Evolutionary conservation across 2,797 vertebrate species (phyloP).

Genomic region (Rhinatrema bivittatum): DNA sequence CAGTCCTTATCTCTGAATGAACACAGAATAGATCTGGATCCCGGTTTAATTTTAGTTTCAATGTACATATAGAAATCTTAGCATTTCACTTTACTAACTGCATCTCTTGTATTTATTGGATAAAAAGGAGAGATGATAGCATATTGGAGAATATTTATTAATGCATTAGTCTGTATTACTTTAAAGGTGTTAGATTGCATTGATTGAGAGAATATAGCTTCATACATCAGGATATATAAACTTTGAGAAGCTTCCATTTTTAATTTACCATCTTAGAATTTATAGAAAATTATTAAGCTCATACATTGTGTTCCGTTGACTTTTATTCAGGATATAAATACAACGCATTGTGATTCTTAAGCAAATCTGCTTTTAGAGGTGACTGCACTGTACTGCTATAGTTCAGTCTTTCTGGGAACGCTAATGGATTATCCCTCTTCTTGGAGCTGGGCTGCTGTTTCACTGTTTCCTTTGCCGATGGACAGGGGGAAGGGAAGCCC

Average conservation of each 20-base stretch:
- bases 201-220: slow-evolving; percentile 31
- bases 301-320: slow-evolving; percentile 23
- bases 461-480: slow-evolving; percentile 46
- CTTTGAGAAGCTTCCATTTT: slow-evolving; percentile 13
- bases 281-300: slow-evolving; percentile 15
- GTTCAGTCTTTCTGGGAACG: slow-evolving; percentile 40
- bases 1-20: too few relatives aligned
- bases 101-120: too few relatives aligned
- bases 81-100: too few relatives aligned
- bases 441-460: slow-evolving; percentile 29
- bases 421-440: slow-evolving; percentile 45
- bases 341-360: slow-evolving; percentile 15
- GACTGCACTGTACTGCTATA: slow-evolving; percentile 5
- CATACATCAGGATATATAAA: slow-evolving; percentile 40
- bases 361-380: slow-evolving; percentile 24
- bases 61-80: too few relatives aligned
- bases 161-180: slow-evolving; percentile 31
- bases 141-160: slow-evolving; percentile 29
- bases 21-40: too few relatives aligned
- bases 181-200: slow-evolving; percentile 46
- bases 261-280: slow-evolving; percentile 13
- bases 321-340: slow-evolving; percentile 42
- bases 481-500: slow-evolving; percentile 35
- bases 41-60: too few relatives aligned
- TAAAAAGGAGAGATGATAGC: slow-evolving; percentile 27